These are phyloP conservation scores for Trichogramma dendrolimi DNA, from an alignment of 2,888 invertebrate genomes.

Conservation along the genomic window DNA sequence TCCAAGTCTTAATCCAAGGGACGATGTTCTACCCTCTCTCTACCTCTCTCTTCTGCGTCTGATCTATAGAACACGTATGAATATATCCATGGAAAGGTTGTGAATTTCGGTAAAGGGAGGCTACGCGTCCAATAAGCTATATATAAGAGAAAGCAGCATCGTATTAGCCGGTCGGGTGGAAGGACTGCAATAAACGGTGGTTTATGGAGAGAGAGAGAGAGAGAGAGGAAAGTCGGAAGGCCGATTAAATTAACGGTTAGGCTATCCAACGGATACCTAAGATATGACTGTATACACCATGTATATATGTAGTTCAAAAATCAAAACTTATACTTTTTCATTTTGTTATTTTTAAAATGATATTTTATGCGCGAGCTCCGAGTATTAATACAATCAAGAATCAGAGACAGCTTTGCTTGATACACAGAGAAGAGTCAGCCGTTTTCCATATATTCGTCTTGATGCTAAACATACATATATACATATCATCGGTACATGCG, in stretches of 20 bases:
- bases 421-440: neutral
- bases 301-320: too few relatives aligned
- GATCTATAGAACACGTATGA: too few relatives aligned
- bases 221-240: too few relatives aligned
- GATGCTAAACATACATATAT: neutral
- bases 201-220: slow-evolving; percentile 7
- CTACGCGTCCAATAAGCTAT: slow-evolving; percentile 18
- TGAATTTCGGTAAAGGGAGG: slow-evolving; percentile 16
- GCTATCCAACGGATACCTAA: too few relatives aligned
- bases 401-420: neutral
- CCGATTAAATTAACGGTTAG: slow-evolving; percentile 21
- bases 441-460: neutral
- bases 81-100: neutral
- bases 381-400: too few relatives aligned
- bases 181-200: slow-evolving; percentile 28
- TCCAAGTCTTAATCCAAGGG: too few relatives aligned
- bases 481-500: slow-evolving; percentile 37
- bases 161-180: slow-evolving; percentile 9
- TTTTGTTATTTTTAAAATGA: too few relatives aligned
- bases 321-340: too few relatives aligned
- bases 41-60: too few relatives aligned
- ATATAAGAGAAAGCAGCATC: slow-evolving; percentile 4
- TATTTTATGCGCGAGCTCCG: too few relatives aligned
- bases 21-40: too few relatives aligned
- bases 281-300: too few relatives aligned